Base-by-base conservation (phyloP, 2,113 vertebrate species). In the Plotosus lineatus region DNA sequence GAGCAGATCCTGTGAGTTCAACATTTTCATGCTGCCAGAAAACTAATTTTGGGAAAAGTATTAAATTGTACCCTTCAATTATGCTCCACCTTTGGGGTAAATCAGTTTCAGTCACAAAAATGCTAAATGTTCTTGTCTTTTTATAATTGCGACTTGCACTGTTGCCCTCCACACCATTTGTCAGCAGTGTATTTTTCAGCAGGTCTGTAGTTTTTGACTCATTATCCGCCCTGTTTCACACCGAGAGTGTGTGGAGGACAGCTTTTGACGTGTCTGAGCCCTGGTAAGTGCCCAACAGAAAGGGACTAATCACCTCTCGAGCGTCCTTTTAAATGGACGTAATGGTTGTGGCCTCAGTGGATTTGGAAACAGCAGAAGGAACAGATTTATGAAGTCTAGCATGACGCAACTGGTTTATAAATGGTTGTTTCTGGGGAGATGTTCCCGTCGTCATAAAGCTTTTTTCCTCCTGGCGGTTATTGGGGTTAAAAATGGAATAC, bases 361-460 rank as follows among this genome's bases (percentile, higher is more conserved):
- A 78, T 31, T 58, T n/a, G 61, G 9, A 60, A 79, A 23, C 51
- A 60, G 55, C 28, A 33, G 26, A 68, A 15, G 75, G 28, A 40
- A 28, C 50, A 81, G 58, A 71, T 85, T 63, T 72, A 48, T 75
- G n/a, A 78, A 78, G 66, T 51, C 72, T 65, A 78, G 51, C 48
- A 60, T 79, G 73, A 80, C 46, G 42, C 63, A 63, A 55, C 40
- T 31, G 21, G 63, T 77, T 61, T 26, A 42, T 12, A 23, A 19
- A 72, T 21, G 28, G 48, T 51, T 4, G 85, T 78, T 78, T 72
- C 78, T 50, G 2, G 53, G 72, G 78, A 73, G 75, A 77, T 58
- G 73, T 80, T 86, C 72, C 79, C 69, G 73, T 80, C 69, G 55
- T 71, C 72, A 84, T 78, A n/a, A 36, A 84, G 65, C 69, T 71